Conservation (phyloP, 2,797 vertebrate species). For the Ptychobarbus kaznakovi region DNA sequence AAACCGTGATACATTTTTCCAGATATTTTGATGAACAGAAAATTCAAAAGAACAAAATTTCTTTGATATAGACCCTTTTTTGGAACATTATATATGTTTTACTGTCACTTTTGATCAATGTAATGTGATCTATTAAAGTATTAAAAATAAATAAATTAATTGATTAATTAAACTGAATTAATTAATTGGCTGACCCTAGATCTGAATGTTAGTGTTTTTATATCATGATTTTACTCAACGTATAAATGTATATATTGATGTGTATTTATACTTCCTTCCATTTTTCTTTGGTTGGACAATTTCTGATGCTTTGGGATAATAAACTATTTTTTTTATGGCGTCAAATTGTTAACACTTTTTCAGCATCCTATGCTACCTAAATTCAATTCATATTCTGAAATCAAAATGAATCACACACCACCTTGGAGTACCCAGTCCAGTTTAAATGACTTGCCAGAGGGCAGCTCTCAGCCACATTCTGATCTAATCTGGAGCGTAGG, state of each 20-base stretch:
- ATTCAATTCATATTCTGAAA: conserved; percentile 4
- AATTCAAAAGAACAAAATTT: not conserved
- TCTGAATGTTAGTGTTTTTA: not conserved
- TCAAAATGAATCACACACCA: not conserved
- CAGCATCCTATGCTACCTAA: not conserved
- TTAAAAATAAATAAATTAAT: not conserved
- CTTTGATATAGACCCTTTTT: not conserved
- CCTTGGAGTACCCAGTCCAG: not conserved
- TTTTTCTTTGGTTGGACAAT: not conserved
- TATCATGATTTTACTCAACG: not conserved
- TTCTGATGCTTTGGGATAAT: not conserved
- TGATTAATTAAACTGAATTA: not conserved
- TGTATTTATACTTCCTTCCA: not conserved
- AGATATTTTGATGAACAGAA: not conserved
- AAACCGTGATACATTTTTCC: not conserved
- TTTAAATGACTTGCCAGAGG: conserved; percentile 18
- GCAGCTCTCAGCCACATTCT: conserved; percentile 21
- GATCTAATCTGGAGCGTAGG: conserved; percentile 12
- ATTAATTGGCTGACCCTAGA: not conserved
- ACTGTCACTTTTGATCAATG: not conserved
- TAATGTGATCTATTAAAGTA: not conserved
- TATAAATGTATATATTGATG: not conserved
- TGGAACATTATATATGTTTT: not conserved
- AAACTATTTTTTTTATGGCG: not conserved
- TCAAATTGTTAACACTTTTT: not conserved